Conservation (phyloP, 1,140 invertebrate species). For the Phenacoccus solenopsis region DNA sequence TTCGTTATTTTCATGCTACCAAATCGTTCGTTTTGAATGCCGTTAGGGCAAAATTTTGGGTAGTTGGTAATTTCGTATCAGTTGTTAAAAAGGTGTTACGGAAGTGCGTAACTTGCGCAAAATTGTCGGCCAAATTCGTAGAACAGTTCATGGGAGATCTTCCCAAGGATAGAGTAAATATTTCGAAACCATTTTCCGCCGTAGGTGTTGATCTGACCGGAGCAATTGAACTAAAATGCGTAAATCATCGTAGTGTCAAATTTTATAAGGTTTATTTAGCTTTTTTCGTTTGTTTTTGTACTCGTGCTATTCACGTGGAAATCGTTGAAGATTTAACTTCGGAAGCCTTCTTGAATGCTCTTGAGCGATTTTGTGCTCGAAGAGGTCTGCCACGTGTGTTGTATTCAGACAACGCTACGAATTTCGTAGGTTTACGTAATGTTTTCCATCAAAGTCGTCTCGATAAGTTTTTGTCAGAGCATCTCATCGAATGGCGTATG, state of each 20-base stretch:
- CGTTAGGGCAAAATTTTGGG: conserved; percentile 20
- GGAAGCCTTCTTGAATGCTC: background rate
- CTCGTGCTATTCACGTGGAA: conserved; percentile 8
- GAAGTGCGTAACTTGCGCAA: conserved; percentile 22
- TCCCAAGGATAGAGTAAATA: conserved; percentile 20
- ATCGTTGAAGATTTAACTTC: background rate
- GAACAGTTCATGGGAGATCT: conserved; percentile 25
- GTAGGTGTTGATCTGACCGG: background rate
- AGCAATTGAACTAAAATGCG: background rate
- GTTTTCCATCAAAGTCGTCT: background rate
- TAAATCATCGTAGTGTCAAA: background rate
- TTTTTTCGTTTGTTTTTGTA: background rate
- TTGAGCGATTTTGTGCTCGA: background rate
- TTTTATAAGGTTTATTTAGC: background rate
- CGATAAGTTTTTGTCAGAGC: background rate
- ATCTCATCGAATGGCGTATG: conserved; percentile 3
- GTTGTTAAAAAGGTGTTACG: conserved; percentile 17
- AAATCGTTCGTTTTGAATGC: conserved; percentile 19
- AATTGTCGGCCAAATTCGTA: conserved; percentile 11
- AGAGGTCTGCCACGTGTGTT: background rate
- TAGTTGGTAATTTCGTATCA: background rate
- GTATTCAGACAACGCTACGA: background rate
- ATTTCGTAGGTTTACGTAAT: conserved; percentile 17
- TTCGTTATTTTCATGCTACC: conserved; percentile 30
- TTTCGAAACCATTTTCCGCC: conserved; percentile 20